Conservation (phyloP, 2,888 invertebrate species). For the Cheilosia vernalis region DNA sequence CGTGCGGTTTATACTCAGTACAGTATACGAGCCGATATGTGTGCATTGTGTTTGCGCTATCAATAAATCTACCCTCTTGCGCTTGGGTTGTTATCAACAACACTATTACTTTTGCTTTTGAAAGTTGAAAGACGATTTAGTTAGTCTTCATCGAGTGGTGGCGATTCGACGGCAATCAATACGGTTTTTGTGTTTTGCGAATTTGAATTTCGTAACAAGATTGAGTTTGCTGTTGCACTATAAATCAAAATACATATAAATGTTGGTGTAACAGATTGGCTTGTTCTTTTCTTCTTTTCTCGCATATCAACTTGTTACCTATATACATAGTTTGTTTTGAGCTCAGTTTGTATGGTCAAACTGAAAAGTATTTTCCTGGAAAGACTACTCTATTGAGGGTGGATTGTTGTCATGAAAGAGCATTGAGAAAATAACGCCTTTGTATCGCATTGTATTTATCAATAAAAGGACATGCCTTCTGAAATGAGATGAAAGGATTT, state of each 20-base stretch:
- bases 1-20: neutral
- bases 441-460: slow-evolving; percentile 33
- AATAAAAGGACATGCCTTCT: slow-evolving; percentile 51
- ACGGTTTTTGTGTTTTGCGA: slow-evolving; percentile 4
- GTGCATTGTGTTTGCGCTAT: slow-evolving; percentile 28
- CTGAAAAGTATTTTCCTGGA: neutral
- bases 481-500: slow-evolving; percentile 22
- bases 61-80: slow-evolving; percentile 51
- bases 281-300: neutral
- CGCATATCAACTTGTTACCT: neutral
- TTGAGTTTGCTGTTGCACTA: neutral
- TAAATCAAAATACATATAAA: neutral
- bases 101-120: slow-evolving; percentile 21
- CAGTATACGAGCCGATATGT: neutral
- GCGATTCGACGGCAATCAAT: slow-evolving; percentile 25
- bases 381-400: slow-evolving; percentile 6
- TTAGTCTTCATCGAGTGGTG: slow-evolving; percentile 6
- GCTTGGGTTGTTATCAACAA: slow-evolving; percentile 47
- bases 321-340: too few species aligned
- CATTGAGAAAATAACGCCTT: slow-evolving; percentile 28
- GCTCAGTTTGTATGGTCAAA: too few species aligned
- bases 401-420: slow-evolving; percentile 19
- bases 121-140: neutral
- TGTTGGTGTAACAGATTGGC: neutral
- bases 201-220: slow-evolving; percentile 7